A percentile compares a stretch with the other conserved stretches of the same genome.
phyloP scores from a whole-genome alignment of 2,113 vertebrate genomes.

The Cryptotis parvus region DNA sequence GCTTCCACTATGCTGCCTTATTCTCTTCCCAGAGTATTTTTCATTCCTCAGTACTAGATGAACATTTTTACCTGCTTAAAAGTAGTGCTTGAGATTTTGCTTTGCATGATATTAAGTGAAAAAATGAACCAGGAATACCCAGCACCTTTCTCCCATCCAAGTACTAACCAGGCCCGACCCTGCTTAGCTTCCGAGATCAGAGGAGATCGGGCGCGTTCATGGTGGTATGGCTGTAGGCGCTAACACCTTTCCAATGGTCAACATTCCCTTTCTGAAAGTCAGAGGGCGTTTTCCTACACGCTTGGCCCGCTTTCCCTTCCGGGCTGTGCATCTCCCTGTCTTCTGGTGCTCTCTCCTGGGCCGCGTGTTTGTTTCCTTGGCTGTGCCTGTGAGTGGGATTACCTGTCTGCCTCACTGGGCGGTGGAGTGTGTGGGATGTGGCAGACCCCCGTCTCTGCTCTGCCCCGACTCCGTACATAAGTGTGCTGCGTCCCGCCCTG shows the following conservation, averaged over 20 bases:
- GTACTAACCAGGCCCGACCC: too few species aligned
- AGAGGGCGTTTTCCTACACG: neutral
- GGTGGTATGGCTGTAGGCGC: too few species aligned
- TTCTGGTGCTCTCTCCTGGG: neutral
- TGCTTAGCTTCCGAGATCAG: too few species aligned
- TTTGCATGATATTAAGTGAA: neutral
- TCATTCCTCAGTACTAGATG: neutral
- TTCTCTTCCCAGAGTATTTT: neutral
- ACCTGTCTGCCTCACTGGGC: neutral
- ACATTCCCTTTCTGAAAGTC: conserved; percentile 4
- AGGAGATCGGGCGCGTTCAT: too few species aligned
- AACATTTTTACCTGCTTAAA: conserved; percentile 30
- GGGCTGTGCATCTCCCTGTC: too few species aligned
- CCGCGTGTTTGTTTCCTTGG: neutral
- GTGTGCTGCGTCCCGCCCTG: too few species aligned
- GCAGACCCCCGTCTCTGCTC: neutral
- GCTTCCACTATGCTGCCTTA: too few species aligned
- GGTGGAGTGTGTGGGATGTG: neutral
- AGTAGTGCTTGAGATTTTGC: neutral
- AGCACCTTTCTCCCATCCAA: too few species aligned
- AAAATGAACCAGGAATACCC: conserved; percentile 19
- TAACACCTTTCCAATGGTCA: neutral
- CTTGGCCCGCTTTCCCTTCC: neutral
- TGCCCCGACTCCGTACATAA: neutral
- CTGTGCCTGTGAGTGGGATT: neutral